Conservation (phyloP, 2,113 vertebrate genomes). For the Oreotrochilus melanogaster region DNA sequence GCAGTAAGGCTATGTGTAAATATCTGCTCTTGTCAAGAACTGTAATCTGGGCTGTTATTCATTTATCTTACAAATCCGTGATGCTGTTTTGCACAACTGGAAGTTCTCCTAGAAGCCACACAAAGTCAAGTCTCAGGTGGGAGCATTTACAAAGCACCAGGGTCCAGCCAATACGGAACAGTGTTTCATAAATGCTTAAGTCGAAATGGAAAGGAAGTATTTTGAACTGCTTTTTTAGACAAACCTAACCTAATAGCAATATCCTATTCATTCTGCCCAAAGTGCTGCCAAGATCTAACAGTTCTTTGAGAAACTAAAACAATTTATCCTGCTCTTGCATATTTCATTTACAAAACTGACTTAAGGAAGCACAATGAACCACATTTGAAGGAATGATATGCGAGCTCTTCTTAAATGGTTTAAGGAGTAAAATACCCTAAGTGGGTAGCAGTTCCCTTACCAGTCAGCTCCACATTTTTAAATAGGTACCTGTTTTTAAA, state of each 20-base stretch:
- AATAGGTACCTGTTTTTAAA: not conserved
- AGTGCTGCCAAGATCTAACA: not conserved
- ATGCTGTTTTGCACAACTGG: not conserved
- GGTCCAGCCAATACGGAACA: not conserved
- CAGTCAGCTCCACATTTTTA: not conserved
- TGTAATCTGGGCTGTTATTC: slow-evolving; percentile 9
- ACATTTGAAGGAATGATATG: not conserved
- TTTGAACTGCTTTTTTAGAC: not conserved
- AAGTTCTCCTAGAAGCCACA: slow-evolving; percentile 25
- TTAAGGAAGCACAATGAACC: not conserved
- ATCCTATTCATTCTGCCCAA: not conserved
- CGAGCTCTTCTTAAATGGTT: not conserved
- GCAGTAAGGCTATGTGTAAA: slow-evolving; percentile 1
- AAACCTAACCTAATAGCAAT: not conserved
- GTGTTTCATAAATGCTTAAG: slow-evolving; percentile 11
- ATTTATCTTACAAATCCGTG: not conserved
- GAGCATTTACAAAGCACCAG: not conserved
- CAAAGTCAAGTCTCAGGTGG: slow-evolving; percentile 1
- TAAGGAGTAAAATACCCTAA: not conserved
- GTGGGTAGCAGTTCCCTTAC: not conserved
- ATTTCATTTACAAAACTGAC: not conserved
- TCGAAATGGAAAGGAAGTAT: not conserved
- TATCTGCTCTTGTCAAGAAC: not conserved
- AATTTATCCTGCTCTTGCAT: not conserved
- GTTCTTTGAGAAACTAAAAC: not conserved